Evolutionary conservation across 2,113 vertebrate genomes (phyloP).

Genomic region (Catharus fuscescens): DNA sequence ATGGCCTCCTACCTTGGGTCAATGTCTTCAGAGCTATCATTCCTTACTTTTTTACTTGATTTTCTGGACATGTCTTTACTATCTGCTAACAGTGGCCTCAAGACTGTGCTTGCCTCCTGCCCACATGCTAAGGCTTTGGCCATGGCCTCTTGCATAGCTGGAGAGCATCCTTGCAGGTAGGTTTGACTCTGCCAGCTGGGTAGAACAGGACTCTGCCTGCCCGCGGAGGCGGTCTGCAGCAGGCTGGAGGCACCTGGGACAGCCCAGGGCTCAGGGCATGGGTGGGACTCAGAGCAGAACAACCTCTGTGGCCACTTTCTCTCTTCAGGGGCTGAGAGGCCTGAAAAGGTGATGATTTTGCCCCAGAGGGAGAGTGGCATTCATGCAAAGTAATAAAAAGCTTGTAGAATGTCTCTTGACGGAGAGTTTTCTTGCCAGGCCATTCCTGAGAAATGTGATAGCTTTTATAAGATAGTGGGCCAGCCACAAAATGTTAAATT

Average conservation of each 20-base stretch:
- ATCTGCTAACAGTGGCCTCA: not conserved
- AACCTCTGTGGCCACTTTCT: not conserved
- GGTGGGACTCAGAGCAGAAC: not conserved
- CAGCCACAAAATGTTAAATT: not conserved
- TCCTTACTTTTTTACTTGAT: not conserved
- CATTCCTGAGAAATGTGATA: not conserved
- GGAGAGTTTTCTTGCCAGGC: not conserved
- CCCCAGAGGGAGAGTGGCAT: not conserved
- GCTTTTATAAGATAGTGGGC: not conserved
- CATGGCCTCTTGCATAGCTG: constrained; percentile 1
- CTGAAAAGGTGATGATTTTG: not conserved
- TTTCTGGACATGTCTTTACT: not conserved
- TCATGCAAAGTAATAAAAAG: not conserved
- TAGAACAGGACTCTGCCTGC: not conserved
- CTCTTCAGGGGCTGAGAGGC: not conserved
- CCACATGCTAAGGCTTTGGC: not conserved
- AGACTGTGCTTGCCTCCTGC: not conserved
- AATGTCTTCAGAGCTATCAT: not conserved
- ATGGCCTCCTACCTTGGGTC: not conserved
- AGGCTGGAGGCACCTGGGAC: not conserved
- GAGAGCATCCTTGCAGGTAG: not conserved
- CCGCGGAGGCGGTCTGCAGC: fast-evolving
- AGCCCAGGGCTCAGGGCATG: not conserved
- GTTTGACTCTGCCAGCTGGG: not conserved
- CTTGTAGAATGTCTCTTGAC: not conserved